Base-by-base conservation (phyloP, 2,888 invertebrate genomes). In the Himalopsyche anomala region DNA sequence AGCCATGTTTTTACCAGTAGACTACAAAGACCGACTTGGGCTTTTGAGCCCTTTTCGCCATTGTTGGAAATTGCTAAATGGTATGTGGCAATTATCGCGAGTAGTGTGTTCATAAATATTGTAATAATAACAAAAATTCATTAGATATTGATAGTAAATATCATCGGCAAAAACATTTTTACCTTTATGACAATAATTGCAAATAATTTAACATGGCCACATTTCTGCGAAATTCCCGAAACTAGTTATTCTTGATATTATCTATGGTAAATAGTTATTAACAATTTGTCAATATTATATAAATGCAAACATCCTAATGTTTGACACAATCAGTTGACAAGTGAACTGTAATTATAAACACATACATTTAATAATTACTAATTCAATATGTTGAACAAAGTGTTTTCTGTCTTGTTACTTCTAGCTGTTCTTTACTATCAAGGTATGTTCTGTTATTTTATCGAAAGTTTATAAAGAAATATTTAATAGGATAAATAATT, bases 331-430 rank as follows among this genome's bases (percentile, higher is more conserved):
- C 62, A 62, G 62, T 62, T 62, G 19, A 62, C 56, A 5, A 62
- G 62, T 62, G 62, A 62, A 62, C 62, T 62, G 62, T 19, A 62
- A 62, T 62, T 62, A 62, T 62, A 62, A 19, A 62, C 62, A 19
- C 11, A 8, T 62, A 62, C 11, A 62, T 28, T 28, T 19, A 19
- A 8, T 19, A 62, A 62, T 62, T 8, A 62, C 9, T 62, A 56
- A n/a, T 56, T 19, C 62, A 28, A 62, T 62, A 62, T 62, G 62
- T 62, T 62, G n/a, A 62, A 62, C 8, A 62, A 62, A 28, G 62
- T 62, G 5, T 62, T 19, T 5, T 19, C 19, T 28, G 28, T 62
- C n/a, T 11, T 62, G 28, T 15, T 62, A 19, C 62, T 62, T 62
- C 19, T 62, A 62, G 62, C 62, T 62, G 62, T 62, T 62, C 62